These are phyloP conservation scores for Acrobasis consociella DNA, from an alignment of 2,888 invertebrate species.

Conservation along the genomic window DNA sequence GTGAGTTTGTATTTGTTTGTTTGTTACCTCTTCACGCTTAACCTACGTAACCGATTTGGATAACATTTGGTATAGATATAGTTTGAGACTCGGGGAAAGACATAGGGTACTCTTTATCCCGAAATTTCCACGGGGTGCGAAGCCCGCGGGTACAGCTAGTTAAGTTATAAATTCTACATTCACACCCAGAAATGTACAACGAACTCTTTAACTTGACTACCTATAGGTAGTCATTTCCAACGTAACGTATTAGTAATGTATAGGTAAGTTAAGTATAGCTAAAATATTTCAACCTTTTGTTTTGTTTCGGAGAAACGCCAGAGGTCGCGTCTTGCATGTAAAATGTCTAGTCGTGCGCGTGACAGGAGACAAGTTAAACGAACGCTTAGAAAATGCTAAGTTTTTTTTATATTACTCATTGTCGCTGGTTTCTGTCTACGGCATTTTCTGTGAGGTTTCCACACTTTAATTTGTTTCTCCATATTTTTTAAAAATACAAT, in stretches of 20 bases:
- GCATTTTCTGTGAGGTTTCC: neutral
- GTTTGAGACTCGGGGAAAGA: no score
- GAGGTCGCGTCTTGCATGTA: conserved; percentile 58
- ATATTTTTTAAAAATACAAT: no score
- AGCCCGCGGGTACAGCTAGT: no score
- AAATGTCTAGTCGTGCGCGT: conserved; percentile 46
- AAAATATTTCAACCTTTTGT: conserved; percentile 46
- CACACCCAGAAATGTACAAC: neutral
- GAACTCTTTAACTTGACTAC: neutral
- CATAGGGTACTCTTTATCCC: no score
- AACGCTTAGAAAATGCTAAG: conserved; percentile 31
- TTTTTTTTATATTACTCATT: conserved; percentile 25
- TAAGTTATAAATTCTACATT: no score
- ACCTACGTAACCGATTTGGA: no score
- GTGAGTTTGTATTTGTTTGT: no score
- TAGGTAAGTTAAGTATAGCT: conserved; percentile 16
- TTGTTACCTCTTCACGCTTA: no score
- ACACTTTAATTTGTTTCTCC: neutral
- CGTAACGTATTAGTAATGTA: conserved; percentile 22
- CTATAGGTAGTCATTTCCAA: conserved; percentile 4
- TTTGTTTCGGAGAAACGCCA: conserved; percentile 62
- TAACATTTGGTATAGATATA: no score
- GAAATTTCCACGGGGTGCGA: no score
- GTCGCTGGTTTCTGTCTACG: neutral
- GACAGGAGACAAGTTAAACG: conserved; percentile 28